phyloP scores from a whole-genome alignment of 2,888 invertebrate species.

The Rambutsinella grinnellia region DNA sequence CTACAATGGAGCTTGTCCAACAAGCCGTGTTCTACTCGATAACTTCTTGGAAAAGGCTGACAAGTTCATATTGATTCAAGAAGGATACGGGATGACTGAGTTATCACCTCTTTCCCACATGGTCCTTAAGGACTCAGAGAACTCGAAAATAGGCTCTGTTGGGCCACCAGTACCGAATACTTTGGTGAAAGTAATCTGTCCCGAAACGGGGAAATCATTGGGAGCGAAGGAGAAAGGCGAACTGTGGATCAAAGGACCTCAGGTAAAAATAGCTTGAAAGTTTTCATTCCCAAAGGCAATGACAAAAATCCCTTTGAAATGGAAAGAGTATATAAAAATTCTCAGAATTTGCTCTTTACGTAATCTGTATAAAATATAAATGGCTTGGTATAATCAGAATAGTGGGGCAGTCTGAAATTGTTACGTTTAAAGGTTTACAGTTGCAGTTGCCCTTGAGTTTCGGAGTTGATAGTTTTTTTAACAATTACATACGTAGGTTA shows the following conservation, averaged over 20 bases:
- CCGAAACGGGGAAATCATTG: conserved; percentile 73
- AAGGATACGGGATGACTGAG: conserved; percentile 70
- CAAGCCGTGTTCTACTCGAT: conserved; percentile 61
- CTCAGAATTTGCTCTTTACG: too few relatives aligned
- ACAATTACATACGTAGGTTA: conserved; percentile 67
- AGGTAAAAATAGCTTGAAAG: conserved; percentile 74
- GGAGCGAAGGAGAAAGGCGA: conserved; percentile 80
- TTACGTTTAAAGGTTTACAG: too few relatives aligned
- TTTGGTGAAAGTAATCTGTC: conserved; percentile 76
- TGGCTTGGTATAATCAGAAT: too few relatives aligned
- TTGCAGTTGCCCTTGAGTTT: too few relatives aligned
- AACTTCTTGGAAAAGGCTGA: conserved; percentile 60
- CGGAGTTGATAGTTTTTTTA: too few relatives aligned
- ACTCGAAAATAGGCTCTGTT: conserved; percentile 77
- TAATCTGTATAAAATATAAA: too few relatives aligned
- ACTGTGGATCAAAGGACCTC: conserved; percentile 80
- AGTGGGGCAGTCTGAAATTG: too few relatives aligned
- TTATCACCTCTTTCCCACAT: conserved; percentile 74
- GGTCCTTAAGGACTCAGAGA: conserved; percentile 63
- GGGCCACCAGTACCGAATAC: conserved; percentile 80
- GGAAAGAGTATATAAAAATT: not conserved
- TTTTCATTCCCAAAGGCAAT: too few relatives aligned
- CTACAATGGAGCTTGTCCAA: too few relatives aligned
- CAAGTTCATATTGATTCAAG: conserved; percentile 65
- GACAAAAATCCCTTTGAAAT: not conserved